Conservation (phyloP, 1,140 invertebrate species). For the Samia ricini region DNA sequence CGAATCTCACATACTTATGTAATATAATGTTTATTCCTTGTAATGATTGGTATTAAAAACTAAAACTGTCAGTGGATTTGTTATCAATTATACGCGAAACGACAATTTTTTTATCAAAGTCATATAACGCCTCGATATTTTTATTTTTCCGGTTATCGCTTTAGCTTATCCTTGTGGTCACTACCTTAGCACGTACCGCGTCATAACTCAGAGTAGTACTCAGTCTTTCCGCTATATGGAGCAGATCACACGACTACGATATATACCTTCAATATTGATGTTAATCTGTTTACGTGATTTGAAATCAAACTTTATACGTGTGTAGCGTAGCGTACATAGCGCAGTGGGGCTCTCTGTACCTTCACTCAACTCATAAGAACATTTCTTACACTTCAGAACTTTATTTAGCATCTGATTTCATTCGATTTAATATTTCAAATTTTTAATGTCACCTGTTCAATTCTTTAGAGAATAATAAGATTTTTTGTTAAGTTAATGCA, state of each 20-base stretch:
- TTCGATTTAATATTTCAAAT: background rate
- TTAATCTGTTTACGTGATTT: conserved; percentile 30
- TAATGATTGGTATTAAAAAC: too few species aligned
- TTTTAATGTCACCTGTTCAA: too few species aligned
- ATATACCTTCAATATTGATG: conserved; percentile 34
- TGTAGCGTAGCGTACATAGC: background rate
- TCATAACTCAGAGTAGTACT: conserved; percentile 17
- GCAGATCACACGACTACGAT: background rate
- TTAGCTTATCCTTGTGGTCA: background rate
- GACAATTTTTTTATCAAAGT: too few species aligned
- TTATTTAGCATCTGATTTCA: background rate
- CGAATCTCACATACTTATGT: too few species aligned
- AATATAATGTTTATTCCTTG: too few species aligned
- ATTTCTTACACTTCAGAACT: background rate
- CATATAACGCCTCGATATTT: too few species aligned
- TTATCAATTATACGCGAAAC: too few species aligned
- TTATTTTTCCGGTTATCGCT: background rate
- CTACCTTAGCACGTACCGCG: background rate
- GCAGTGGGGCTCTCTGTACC: too few species aligned
- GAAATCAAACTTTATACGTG: conserved; percentile 14
- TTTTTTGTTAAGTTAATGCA: too few species aligned
- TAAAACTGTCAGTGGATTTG: too few species aligned
- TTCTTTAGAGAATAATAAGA: too few species aligned
- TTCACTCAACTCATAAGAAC: background rate
- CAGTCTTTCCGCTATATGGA: background rate